Evolutionary conservation across 2,888 invertebrate genomes (phyloP).

Genomic region (Mactromeris polynyma): DNA sequence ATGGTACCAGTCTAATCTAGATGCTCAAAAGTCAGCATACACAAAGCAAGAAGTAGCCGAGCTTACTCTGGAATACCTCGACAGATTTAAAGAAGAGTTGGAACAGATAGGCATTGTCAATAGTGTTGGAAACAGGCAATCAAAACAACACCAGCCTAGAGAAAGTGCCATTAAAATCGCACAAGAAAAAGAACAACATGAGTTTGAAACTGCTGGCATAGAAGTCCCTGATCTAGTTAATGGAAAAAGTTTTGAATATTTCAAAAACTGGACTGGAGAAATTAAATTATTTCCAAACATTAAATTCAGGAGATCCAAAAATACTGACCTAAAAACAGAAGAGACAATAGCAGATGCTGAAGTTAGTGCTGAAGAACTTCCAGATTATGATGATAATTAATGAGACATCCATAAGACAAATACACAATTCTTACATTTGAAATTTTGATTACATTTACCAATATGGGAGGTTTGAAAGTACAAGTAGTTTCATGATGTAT

Average conservation of each 20-base stretch:
- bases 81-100: constrained; percentile 92
- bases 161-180: constrained; percentile 93
- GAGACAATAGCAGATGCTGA: constrained; percentile 1
- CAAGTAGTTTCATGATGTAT: too few species aligned
- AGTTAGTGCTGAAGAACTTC: constrained; percentile 28
- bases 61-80: constrained; percentile 88
- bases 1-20: constrained; percentile 92
- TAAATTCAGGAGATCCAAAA: constrained; percentile 76
- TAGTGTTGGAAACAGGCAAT: constrained; percentile 92
- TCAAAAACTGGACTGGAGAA: constrained; percentile 87
- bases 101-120: constrained; percentile 93
- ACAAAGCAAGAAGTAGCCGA: constrained; percentile 89
- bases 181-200: constrained; percentile 91
- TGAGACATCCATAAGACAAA: neutral
- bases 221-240: constrained; percentile 92
- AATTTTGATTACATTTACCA: too few species aligned
- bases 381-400: constrained; percentile 48
- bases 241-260: constrained; percentile 89
- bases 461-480: too few species aligned
- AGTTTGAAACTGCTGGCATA: constrained; percentile 93
- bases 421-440: too few species aligned
- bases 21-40: constrained; percentile 89
- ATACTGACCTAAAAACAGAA: constrained; percentile 67
- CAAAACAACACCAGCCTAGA: constrained; percentile 93
- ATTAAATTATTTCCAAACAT: constrained; percentile 78